Base-by-base conservation (phyloP, 1,140 invertebrate genomes). In the Zaprionus lachaisei region DNA sequence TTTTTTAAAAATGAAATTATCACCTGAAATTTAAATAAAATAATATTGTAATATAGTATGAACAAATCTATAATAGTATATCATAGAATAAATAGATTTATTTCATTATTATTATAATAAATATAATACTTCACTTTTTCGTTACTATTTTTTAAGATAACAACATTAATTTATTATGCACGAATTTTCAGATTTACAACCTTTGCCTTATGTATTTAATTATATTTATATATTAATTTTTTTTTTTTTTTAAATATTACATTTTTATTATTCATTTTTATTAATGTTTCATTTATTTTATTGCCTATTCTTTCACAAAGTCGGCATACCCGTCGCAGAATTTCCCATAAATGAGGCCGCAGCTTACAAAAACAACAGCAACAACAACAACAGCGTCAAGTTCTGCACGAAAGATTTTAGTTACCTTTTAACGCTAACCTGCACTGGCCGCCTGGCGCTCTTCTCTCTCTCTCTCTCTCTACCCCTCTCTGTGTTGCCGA, bases 371-470 rank as follows among this genome's bases (percentile, higher is more conserved):
- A 44, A 41, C 15, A n/a, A n/a, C 41, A 44, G 9, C n/a, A 37
- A 37, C 34, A 14, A 15, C 15, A 34, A 15, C 20, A 63, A 67
- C 74, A 72, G 31, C 77, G 57, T 67, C 67, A 73, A 80, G 85
- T 89, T 89, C 85, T 90, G 85, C 85, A 90, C 85, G 85, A 89
- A 85, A 90, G 85, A 90, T 77, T 89, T 89, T 85, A 81, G 85
- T 80, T 89, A 77, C 85, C 85, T 85, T 83, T 77, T 66, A 69
- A 38, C 74, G 56, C 47, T 65, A 28, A 58, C 55, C 61, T 62
- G 72, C 28, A 62, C 47, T 70, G 55, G 34, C 61, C 55, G 61
- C 73, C 57, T 28, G 34, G 38, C 41, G 15, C 28, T 20, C 34
- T 9, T 28, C 64, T n/a, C n/a, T 2, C n/a, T 12, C 28, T 22